Conservation (phyloP, 2,113 vertebrate genomes). For the Equus quagga region DNA sequence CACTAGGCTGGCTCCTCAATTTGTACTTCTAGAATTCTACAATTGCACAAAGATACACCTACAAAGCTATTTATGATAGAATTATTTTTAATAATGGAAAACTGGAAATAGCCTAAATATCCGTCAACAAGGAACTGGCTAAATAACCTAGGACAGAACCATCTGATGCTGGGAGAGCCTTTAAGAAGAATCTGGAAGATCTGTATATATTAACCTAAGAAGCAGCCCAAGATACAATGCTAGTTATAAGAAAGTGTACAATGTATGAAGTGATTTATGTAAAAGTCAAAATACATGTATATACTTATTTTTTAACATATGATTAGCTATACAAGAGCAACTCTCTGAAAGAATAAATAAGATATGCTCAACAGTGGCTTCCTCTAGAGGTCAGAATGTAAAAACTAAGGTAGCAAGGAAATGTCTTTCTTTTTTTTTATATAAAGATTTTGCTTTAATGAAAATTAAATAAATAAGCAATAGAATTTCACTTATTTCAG, state of each 20-base stretch:
- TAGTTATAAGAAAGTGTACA: neutral
- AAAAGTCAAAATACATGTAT: neutral
- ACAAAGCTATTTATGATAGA: neutral
- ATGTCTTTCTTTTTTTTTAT: neutral
- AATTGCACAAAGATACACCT: neutral
- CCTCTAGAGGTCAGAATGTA: neutral
- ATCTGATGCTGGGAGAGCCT: neutral
- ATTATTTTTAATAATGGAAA: slow-evolving; percentile 38
- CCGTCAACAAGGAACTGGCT: neutral
- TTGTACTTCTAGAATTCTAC: neutral
- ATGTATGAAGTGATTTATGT: neutral
- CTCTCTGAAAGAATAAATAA: neutral
- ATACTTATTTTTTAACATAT: neutral
- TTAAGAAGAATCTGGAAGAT: neutral
- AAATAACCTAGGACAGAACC: neutral
- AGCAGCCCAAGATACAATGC: neutral
- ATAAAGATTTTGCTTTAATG: slow-evolving; percentile 5
- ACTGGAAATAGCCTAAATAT: neutral
- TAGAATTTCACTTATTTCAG: neutral
- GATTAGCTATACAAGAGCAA: neutral
- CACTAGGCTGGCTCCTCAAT: neutral
- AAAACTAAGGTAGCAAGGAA: slow-evolving; percentile 13
- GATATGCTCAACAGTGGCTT: slow-evolving; percentile 43
- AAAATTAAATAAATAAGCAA: slow-evolving; percentile 47
- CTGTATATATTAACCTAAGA: neutral